Base-by-base conservation (phyloP, 2,113 vertebrate genomes). In the Raja brachyura region DNA sequence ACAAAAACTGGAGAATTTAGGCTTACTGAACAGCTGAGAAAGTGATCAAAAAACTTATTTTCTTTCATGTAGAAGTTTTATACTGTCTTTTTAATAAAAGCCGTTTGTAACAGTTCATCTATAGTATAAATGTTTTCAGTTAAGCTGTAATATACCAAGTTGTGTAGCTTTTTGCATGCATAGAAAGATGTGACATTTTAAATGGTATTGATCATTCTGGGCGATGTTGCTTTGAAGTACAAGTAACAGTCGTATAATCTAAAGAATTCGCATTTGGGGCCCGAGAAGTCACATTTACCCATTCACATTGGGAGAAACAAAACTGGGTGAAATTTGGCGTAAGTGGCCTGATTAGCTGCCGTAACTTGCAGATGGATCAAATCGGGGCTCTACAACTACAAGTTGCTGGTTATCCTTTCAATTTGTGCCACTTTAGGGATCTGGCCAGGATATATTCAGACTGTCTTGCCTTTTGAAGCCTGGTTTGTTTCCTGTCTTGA, bases 51-150 rank as follows among this genome's bases (percentile, higher is more conserved):
- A 92, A 92, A 92, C 90, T 13, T 90, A 39, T 31, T 88, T 90
- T 73, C 86, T 90, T 92, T 70, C 66, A 54, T 74, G 90, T 92
- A 92, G 90, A 92, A 92, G 90, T 92, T 92, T 92, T 92, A 92
- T 92, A 92, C 90, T 39, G 68, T 92, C 90, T 92, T 92, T 92
- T 92, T 92, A 92, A 92, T 92, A 92, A 92, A 92, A 92, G 90
- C 90, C 73, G 68, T 92, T 92, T 92, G 90, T 92, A 92, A 74
- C 73, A 92, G 66, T 92, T 92, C 66, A 92, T 70, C 61, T 90
- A 68, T 20, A 73, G 31, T 73, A 92, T 25, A 74, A 92, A 92
- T 73, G 66, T 92, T 92, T 74, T 92, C 68, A 92, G 68, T 92
- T 92, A 92, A 73, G 68, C 90, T 92, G 73, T 73, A 92, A 70